Base-by-base conservation (phyloP, 2,113 vertebrate species). In the Meles meles region DNA sequence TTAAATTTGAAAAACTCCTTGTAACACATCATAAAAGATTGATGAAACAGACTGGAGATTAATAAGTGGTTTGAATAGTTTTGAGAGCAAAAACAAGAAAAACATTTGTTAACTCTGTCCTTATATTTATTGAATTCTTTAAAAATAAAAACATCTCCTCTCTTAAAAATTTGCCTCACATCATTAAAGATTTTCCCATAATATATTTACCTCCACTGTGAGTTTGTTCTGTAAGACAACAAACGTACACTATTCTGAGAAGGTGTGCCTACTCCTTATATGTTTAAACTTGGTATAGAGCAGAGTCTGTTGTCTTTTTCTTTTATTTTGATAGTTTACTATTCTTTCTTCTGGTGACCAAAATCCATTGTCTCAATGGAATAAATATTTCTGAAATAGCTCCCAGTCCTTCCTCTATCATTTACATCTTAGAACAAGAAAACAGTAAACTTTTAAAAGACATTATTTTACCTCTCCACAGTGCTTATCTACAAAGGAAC, bases 401-500 rank as follows among this genome's bases (percentile, higher is more conserved):
- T 99, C 97, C 98, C 97, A 98, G 96, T 98, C 97, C 96, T 98
- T 98, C 91, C 93, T 87, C 97, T 99, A 99, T 99, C 98, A 93
- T 98, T 98, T 98, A 97, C 97, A 98, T 99, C 98, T 99, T 89
- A 98, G 98, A 98, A 98, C 94, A 98, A 97, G 98, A 99, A 99
- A 98, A 98, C 92, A 98, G 98, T 96, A 99, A 99, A 99, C 98
- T 99, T 99, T 99, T 98, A 97, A 98, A 98, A 98, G 98, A 98
- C 98, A 98, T 98, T 98, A 98, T 99, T 99, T 99, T 98, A 99
- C 99, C 99, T 99, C 98, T 98, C 98, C 98, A 96, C 98, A 98
- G 99, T 90, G 98, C 99, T 99, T 99, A 99, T 99, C 99, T 99
- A 99, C 99, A 99, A 99, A 99, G 98, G 98, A 99, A 98, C 99